Evolutionary conservation across 2,797 vertebrate species (phyloP), one percentile per base, ranked within the genome.

Genomic region (Diplodus puntazzo): DNA sequence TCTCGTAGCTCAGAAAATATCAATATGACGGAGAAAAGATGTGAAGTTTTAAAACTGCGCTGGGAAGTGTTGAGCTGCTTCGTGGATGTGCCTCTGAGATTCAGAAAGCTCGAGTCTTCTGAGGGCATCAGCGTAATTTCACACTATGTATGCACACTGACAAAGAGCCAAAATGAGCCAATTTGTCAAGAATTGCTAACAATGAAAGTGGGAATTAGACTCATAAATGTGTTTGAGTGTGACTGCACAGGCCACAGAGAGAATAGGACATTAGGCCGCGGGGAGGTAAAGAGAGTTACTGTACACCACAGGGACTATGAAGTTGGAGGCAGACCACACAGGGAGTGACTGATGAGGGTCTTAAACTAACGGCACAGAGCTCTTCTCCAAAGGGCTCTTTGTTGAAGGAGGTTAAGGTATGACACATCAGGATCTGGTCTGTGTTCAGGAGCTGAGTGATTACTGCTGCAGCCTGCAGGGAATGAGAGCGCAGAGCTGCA

Each of bases 311-410:
- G 83, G 70, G 75, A 81, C 67, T 0, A 55, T 17, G 23, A 58
- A 60, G 77, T 13, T 25, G 5, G 69, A 57, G 12, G 39, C 52
- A 12, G 55, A 69, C 81, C 62, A 49, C 81, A 71, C 69, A 2
- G 69, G 79, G 79, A 86, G 72, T 50, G 77, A 79, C 72, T 69
- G 83, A 87, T 69, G 81, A 78, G 74, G 75, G 63, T 67, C 49
- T 63, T 21, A 54, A 46, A 71, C 53, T n/a, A 66, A 20, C 53
- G 2, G 34, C 45, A 55, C 21, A 30, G 48, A 55, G 45, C 64
- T 50, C 12, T 23, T 53, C 46, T 77, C 49, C 39, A 34, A 66
- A 69, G 67, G 64, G 61, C 67, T 71, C 77, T 82, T 78, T 80
- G 67, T 77, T 79, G 69, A 46, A 65, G 45, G 50, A 75, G 68